Conservation (phyloP, 2,797 vertebrate genomes). For the Phalanger gymnotis region DNA sequence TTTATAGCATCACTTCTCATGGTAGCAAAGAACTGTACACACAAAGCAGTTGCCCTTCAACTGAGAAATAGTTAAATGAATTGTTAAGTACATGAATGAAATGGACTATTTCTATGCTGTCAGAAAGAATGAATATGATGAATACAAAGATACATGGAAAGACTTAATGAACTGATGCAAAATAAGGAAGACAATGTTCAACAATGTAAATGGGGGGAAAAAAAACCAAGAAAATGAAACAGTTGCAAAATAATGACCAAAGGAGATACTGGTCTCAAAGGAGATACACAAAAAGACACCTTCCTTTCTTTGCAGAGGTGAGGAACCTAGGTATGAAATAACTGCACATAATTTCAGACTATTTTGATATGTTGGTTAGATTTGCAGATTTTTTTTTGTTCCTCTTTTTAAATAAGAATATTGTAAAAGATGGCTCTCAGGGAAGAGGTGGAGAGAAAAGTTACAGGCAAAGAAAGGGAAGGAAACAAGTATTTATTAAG, state of each 20-base stretch:
- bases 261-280: neutral
- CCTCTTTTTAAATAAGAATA: neutral
- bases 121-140: neutral
- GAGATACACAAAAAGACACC: too few species aligned
- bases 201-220: neutral
- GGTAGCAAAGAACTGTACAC: neutral
- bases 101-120: neutral
- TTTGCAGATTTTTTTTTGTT: neutral
- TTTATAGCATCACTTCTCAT: neutral
- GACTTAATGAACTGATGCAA: neutral
- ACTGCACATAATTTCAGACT: neutral
- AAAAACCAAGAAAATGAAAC: neutral
- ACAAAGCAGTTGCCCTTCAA: neutral
- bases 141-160: neutral
- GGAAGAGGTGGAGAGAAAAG: neutral
- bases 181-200: neutral
- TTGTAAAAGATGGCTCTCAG: neutral
- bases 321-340: neutral
- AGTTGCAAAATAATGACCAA: neutral
- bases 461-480: neutral
- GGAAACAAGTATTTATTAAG: neutral
- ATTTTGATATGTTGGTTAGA: neutral
- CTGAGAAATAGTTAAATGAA: neutral
- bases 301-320: too few species aligned
- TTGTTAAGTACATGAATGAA: neutral